These are phyloP conservation scores for Dolichopus griseipennis DNA, from an alignment of 2,888 invertebrate genomes.

Conservation along the genomic window DNA sequence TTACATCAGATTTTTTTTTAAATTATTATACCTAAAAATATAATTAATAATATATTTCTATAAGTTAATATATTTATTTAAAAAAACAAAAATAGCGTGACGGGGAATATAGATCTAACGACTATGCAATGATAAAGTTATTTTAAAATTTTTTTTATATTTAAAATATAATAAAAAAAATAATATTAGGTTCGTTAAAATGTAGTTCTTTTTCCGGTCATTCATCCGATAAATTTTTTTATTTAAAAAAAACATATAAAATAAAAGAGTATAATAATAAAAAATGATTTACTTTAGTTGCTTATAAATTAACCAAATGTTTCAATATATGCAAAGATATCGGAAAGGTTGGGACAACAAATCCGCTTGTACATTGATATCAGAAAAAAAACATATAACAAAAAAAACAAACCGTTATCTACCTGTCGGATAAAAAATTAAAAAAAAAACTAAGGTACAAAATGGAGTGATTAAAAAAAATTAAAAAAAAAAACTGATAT, in stretches of 20 bases:
- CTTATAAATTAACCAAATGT: conserved; percentile 2
- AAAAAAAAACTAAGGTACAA: no score
- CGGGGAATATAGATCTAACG: no score
- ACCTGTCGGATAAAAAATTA: no score
- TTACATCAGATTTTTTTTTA: no score
- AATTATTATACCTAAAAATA: no score
- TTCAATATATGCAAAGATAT: neutral
- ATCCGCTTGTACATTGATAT: neutral
- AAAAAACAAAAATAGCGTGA: no score
- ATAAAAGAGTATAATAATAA: neutral
- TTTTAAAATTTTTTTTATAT: no score
- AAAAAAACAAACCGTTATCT: neutral
- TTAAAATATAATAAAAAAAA: neutral
- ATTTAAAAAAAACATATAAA: neutral
- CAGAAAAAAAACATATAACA: neutral
- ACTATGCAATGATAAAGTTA: no score
- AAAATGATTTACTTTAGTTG: neutral
- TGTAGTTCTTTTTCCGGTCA: neutral
- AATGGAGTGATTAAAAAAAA: no score
- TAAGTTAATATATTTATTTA: no score
- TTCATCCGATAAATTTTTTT: neutral
- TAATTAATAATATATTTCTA: no score
- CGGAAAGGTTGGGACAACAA: neutral
- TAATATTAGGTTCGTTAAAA: neutral
- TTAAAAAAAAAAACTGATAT: neutral